Evolutionary conservation across 2,888 invertebrate species (phyloP).

Genomic region (Xestia c-nigrum): DNA sequence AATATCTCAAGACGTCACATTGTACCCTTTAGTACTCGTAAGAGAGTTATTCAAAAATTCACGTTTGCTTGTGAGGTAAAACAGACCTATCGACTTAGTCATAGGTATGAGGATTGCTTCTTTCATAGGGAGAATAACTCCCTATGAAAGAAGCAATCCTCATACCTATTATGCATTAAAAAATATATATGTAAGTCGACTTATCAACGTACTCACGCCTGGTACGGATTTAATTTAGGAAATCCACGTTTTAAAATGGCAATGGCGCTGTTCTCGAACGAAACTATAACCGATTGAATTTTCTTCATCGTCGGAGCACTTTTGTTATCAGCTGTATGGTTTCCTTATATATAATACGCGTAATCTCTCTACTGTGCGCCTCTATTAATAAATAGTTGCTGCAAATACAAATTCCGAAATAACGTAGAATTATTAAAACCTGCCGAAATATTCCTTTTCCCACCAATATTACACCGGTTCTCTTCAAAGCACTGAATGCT

Average conservation of each 20-base stretch:
- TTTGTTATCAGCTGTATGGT: background rate
- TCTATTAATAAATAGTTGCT: background rate
- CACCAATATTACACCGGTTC: background rate
- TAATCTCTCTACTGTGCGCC: background rate
- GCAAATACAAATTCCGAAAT: background rate
- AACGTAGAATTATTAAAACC: background rate
- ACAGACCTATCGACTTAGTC: no score
- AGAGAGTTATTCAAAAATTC: no score
- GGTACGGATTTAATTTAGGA: background rate
- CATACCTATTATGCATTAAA: no score
- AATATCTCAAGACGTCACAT: no score
- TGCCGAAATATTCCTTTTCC: background rate
- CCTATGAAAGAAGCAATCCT: no score
- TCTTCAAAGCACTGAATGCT: constrained; percentile 18
- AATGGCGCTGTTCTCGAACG: constrained; percentile 8
- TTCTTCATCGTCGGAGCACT: background rate
- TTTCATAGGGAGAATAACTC: no score
- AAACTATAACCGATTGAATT: constrained; percentile 21
- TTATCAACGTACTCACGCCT: no score
- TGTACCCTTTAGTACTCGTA: no score
- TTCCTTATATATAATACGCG: background rate
- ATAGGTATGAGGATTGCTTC: no score
- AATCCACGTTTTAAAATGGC: constrained; percentile 8
- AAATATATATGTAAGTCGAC: no score
- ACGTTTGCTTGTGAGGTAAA: no score